phyloP scores from a whole-genome alignment of 2,888 invertebrate species.

The Ernsta delagoae region DNA sequence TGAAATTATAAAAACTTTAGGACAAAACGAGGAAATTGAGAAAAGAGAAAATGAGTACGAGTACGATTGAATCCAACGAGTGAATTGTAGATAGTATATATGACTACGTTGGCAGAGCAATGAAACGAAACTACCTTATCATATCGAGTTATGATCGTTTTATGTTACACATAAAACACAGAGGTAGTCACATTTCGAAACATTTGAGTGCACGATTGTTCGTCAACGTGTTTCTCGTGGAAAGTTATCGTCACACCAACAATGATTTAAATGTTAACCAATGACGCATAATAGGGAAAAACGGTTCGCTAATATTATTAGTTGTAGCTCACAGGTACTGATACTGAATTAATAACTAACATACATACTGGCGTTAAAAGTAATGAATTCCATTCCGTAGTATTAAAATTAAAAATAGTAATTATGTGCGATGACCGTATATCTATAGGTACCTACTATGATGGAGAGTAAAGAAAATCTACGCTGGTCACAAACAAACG shows the following conservation, averaged over 20 bases:
- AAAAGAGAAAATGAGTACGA: neutral
- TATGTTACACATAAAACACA: slow-evolving; percentile 4
- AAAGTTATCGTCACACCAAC: neutral
- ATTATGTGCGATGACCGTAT: no score
- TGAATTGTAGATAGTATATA: neutral
- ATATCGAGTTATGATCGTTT: neutral
- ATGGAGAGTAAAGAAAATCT: neutral
- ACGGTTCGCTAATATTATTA: neutral
- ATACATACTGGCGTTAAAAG: no score
- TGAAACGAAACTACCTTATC: neutral
- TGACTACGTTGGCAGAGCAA: neutral
- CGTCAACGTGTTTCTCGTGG: no score
- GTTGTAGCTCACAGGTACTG: neutral
- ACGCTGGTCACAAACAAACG: neutral
- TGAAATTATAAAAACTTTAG: slow-evolving; percentile 7
- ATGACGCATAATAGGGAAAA: neutral
- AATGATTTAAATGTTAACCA: neutral
- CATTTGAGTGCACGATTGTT: neutral
- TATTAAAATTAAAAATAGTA: no score
- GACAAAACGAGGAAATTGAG: neutral
- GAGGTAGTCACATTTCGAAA: neutral
- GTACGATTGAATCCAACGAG: neutral
- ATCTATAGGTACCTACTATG: no score
- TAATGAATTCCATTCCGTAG: no score
- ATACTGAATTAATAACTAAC: neutral